Conservation (phyloP, 30 jellyfish, hydroid and myxozoan species). For the Aurelia aurita region DNA sequence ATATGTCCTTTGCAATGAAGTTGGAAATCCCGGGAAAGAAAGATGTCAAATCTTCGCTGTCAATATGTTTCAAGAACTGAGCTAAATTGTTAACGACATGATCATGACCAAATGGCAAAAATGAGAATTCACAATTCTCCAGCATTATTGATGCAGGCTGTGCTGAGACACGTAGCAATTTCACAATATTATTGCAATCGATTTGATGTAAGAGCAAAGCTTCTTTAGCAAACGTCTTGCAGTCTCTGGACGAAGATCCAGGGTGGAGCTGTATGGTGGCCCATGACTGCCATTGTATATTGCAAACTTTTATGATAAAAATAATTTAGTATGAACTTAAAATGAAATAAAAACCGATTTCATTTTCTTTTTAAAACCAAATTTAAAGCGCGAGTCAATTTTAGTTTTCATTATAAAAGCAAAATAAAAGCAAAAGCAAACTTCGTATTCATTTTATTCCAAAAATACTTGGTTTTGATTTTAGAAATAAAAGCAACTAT, state of each 20-base stretch:
- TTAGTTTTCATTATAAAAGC: no score
- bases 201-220: not conserved
- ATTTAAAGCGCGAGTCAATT: no score
- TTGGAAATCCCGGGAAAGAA: conserved; percentile 4
- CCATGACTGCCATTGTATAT: no score
- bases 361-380: no score
- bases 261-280: not conserved
- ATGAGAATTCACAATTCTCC: not conserved
- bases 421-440: no score
- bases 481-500: no score
- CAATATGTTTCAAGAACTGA: not conserved
- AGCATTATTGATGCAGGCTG: not conserved
- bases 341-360: no score
- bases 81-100: not conserved
- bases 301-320: no score
- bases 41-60: not conserved
- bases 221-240: conserved; percentile 9
- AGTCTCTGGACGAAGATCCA: not conserved
- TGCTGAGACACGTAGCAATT: not conserved
- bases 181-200: not conserved
- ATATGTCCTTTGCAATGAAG: conserved; percentile 10
- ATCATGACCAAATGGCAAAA: conserved; percentile 6
- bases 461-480: no score
- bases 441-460: no score
- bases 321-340: no score